Base-by-base conservation (phyloP, 2,888 invertebrate genomes). In the Cataglyphis cursor region DNA sequence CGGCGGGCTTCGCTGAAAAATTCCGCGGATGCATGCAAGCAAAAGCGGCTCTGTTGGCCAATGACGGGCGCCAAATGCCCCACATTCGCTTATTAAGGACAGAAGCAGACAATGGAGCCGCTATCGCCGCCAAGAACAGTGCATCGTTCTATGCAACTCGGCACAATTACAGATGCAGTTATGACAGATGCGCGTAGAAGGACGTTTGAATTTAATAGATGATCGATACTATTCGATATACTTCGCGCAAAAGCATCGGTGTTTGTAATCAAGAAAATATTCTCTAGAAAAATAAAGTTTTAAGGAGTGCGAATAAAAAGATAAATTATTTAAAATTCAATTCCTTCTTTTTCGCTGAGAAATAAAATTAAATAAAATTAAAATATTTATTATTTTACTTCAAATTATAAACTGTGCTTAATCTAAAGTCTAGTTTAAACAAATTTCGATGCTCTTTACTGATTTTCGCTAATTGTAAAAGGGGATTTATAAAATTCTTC, bases 41-140 rank as follows among this genome's bases (percentile, higher is more conserved):
- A 59, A 21, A 41, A n/a, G 24, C 28, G 48, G 10, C 18, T 18
- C n/a, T 10, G 66, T 82, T 81, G 76, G 81, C 81, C 82, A 84
- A 89, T 78, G 68, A 81, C 81, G 51, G 64, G 66, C 80, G 85
- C 85, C 81, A 85, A 83, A 83, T 84, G 87, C 65, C 85, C 87
- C 83, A 89, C 83, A 87, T 89, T 88, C 84, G 78, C 78, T 89
- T 87, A 88, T 87, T 86, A 88, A 82, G 86, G 72, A 84, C 82
- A 72, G 59, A 62, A 41, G 5, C 35, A 51, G 66, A 76, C 66
- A 76, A 66, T 66, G 28, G 21, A 57, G 31, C 28, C 21, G 51
- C 44, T 74, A 73, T 41, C 41, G 73, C 41, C 44, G 15, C n/a
- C 51, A 51, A 51, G 51, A 51, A 51, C 62, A 31, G 18, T 18